Conservation (phyloP, 2,797 vertebrate species). For the Pipistrellus pygmaeus region DNA sequence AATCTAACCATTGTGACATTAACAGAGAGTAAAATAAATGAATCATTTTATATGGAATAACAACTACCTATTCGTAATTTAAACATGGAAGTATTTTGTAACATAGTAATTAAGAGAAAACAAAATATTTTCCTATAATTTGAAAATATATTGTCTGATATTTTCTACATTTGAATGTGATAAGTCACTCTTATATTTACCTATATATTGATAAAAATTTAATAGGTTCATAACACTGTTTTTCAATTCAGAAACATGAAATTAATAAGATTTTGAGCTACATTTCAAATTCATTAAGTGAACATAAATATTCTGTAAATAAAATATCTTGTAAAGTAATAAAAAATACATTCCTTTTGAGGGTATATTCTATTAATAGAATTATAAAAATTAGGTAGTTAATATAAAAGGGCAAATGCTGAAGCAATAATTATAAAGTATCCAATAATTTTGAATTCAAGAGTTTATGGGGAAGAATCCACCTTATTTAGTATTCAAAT, state of each 20-base stretch:
- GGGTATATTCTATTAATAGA: constrained; percentile 54
- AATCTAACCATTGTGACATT: constrained; percentile 37
- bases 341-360: constrained; percentile 77
- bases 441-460: constrained; percentile 67
- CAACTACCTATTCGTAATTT: constrained; percentile 11
- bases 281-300: constrained; percentile 69
- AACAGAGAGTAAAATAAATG: not conserved
- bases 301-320: constrained; percentile 69
- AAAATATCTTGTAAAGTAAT: constrained; percentile 61
- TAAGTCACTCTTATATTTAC: constrained; percentile 47
- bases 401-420: constrained; percentile 69
- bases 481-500: constrained; percentile 53
- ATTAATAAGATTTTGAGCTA: constrained; percentile 79
- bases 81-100: constrained; percentile 21
- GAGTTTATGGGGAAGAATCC: constrained; percentile 23
- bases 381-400: constrained; percentile 45
- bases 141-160: constrained; percentile 51
- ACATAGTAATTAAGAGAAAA: constrained; percentile 43
- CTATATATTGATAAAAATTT: constrained; percentile 43
- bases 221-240: constrained; percentile 22
- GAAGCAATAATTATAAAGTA: constrained; percentile 66
- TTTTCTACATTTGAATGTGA: constrained; percentile 43
- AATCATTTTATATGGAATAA: constrained; percentile 22
- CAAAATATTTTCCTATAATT: constrained; percentile 42
- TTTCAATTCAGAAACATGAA: constrained; percentile 80